Conservation (phyloP, 2,888 invertebrate genomes). For the Pteria penguin region DNA sequence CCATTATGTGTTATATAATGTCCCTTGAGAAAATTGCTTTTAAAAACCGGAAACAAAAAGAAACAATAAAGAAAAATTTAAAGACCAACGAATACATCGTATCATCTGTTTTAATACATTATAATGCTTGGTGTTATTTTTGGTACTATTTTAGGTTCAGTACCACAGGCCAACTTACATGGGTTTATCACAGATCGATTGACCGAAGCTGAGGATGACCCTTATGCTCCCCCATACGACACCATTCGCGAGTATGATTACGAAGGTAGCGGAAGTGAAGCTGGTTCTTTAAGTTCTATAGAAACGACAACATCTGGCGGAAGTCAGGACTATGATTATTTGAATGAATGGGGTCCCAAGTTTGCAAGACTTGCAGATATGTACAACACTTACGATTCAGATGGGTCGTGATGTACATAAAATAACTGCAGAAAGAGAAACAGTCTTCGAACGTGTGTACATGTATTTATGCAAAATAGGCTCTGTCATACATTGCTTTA, state of each 20-base stretch:
- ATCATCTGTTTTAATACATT: not conserved
- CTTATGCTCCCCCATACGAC: conserved; percentile 98
- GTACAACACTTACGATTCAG: conserved; percentile 83
- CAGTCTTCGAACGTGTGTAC: no score
- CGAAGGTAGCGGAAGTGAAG: conserved; percentile 96
- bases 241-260: conserved; percentile 99
- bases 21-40: no score
- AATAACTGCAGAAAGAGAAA: no score
- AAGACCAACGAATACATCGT: no score
- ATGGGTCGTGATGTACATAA: no score
- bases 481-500: no score
- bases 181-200: conserved; percentile 98
- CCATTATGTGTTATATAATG: no score
- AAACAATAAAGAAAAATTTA: no score
- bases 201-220: conserved; percentile 97
- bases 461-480: no score
- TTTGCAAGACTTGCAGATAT: conserved; percentile 98
- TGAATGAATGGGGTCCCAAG: conserved; percentile 97
- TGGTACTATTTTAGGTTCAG: not conserved
- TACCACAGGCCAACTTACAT: conserved; percentile 84
- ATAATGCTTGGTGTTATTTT: no score
- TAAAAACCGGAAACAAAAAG: no score
- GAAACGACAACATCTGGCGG: conserved; percentile 90
- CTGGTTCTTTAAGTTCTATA: conserved; percentile 96
- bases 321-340: conserved; percentile 96